Evolutionary conservation across 2,797 vertebrate species (phyloP).

Genomic region (Crenichthys baileyi): DNA sequence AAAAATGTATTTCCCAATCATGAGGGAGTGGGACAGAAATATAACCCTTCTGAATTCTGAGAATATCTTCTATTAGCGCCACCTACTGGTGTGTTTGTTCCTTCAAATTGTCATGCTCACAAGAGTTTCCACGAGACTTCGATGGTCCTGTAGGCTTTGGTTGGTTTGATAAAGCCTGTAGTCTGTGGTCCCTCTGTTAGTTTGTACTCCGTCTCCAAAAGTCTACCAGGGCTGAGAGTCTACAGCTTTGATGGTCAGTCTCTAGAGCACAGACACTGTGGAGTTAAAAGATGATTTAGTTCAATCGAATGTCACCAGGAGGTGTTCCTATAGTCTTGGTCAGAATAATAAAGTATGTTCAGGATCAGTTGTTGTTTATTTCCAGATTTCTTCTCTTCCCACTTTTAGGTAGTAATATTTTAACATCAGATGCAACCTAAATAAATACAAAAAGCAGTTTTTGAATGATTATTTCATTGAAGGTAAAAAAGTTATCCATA

Average conservation of each 20-base stretch:
- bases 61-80: not conserved
- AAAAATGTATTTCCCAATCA: not conserved
- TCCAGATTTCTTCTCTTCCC: not conserved
- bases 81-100: not conserved
- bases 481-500: no score
- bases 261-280: no score
- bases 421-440: not conserved
- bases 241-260: not conserved
- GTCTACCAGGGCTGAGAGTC: no score
- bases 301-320: not conserved
- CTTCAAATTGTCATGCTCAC: not conserved
- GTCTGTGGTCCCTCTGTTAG: not conserved
- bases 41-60: not conserved
- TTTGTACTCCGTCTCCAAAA: no score
- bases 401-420: not conserved
- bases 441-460: not conserved
- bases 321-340: no score
- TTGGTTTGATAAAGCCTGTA: no score
- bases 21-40: not conserved
- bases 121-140: not conserved
- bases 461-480: not conserved
- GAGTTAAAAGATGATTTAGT: not conserved
- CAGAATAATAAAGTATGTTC: not conserved
- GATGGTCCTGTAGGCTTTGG: not conserved
- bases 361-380: no score